Conservation (phyloP, 2,888 invertebrate species). For the Anarsia innoxiella region DNA sequence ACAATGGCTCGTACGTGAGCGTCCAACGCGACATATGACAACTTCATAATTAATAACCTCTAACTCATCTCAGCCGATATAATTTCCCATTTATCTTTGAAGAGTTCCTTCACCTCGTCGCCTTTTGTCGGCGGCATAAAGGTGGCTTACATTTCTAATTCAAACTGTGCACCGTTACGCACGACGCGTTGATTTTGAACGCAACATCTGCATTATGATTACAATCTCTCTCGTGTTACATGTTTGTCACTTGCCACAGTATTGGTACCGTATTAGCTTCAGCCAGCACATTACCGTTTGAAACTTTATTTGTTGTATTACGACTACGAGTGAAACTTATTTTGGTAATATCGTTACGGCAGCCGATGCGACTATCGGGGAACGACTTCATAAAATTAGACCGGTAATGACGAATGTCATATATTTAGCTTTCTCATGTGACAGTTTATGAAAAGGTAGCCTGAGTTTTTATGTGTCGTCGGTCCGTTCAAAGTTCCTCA, state of each 20-base stretch:
- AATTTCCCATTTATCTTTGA: conserved; percentile 68
- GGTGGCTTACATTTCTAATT: conserved; percentile 64
- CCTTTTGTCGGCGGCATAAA: conserved; percentile 63
- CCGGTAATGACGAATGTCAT: conserved; percentile 58
- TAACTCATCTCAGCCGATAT: conserved; percentile 69
- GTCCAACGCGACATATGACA: conserved; percentile 63
- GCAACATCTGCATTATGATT: conserved; percentile 29
- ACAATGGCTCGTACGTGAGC: conserved; percentile 63
- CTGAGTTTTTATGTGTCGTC: conserved; percentile 44
- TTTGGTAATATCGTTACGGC: conserved; percentile 16
- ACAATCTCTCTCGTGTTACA: conserved; percentile 22
- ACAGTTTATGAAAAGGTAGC: conserved; percentile 56
- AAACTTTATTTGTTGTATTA: conserved; percentile 10
- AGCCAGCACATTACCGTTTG: conserved; percentile 9
- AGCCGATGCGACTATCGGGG: conserved; percentile 4
- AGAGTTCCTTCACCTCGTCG: conserved; percentile 62
- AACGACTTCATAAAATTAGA: conserved; percentile 48
- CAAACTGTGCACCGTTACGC: conserved; percentile 68
- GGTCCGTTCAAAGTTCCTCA: conserved; percentile 36
- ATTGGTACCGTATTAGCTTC: conserved; percentile 17
- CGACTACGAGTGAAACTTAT: conserved; percentile 7
- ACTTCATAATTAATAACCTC: conserved; percentile 73
- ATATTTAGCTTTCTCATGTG: conserved; percentile 56
- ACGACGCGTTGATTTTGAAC: conserved; percentile 52
- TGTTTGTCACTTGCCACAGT: conserved; percentile 21